Percentiles rank a stretch among this genome's conserved stretches.
These are phyloP conservation scores for Cyphomyrmex costatus DNA, from an alignment of 1,140 invertebrate genomes.

Conservation along the genomic window DNA sequence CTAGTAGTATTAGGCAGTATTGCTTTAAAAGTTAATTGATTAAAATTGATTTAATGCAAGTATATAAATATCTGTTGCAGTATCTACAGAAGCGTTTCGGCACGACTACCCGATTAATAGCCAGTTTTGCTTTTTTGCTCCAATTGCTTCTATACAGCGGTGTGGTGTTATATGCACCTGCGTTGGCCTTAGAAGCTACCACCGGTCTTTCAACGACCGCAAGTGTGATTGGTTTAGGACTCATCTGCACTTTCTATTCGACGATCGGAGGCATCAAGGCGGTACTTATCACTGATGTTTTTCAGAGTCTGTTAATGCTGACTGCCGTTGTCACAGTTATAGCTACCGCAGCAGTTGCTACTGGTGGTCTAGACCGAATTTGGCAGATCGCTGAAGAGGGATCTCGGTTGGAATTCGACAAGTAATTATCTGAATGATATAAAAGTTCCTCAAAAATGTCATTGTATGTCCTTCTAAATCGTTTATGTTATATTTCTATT, in stretches of 20 bases:
- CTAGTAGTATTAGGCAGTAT: background rate
- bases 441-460: background rate
- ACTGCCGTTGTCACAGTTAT: conserved; percentile 92
- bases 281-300: conserved; percentile 94
- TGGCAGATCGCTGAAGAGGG: conserved; percentile 90
- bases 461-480: background rate
- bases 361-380: conserved; percentile 89
- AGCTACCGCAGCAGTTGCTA: conserved; percentile 90
- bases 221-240: conserved; percentile 92
- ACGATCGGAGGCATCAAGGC: conserved; percentile 96
- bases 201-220: conserved; percentile 91
- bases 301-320: conserved; percentile 93
- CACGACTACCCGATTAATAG: conserved; percentile 88
- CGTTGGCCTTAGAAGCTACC: conserved; percentile 95
- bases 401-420: conserved; percentile 90
- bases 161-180: conserved; percentile 96
- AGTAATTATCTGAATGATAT: conserved; percentile 86
- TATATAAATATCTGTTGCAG: conserved; percentile 80
- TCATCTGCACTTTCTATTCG: conserved; percentile 95
- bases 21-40: background rate
- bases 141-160: conserved; percentile 97
- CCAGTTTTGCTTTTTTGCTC: conserved; percentile 92
- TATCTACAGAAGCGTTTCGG: conserved; percentile 95
- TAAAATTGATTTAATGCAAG: background rate
- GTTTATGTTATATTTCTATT: background rate